Conservation (phyloP, 2,113 vertebrate genomes). For the Callipepla squamata region DNA sequence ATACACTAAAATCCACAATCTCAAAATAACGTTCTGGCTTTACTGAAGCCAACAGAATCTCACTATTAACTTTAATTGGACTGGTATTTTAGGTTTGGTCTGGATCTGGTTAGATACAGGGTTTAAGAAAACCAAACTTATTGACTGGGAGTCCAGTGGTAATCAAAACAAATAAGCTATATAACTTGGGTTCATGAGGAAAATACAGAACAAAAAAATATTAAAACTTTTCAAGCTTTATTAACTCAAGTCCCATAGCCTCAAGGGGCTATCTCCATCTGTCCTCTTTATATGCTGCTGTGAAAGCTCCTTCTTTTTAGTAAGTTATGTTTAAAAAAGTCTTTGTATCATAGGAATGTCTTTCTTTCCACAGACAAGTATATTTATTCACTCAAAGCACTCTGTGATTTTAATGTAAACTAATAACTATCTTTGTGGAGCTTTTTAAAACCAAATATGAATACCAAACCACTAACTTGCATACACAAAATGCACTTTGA, state of each 20-base stretch:
- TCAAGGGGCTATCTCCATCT: conserved; percentile 41
- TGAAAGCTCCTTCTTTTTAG: conserved; percentile 11
- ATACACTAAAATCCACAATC: conserved; percentile 12
- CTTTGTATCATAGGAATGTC: not conserved
- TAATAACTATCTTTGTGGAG: not conserved
- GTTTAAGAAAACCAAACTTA: conserved; percentile 62
- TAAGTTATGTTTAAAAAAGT: conserved; percentile 12
- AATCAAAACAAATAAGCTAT: conserved; percentile 53
- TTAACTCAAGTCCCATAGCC: conserved; percentile 62
- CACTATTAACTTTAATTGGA: conserved; percentile 42
- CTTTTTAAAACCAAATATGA: not conserved
- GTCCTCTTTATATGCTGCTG: conserved; percentile 37
- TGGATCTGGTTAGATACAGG: conserved; percentile 45
- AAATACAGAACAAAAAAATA: conserved; percentile 63
- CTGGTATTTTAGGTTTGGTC: conserved; percentile 34
- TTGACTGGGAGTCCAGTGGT: conserved; percentile 24
- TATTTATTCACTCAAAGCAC: conserved; percentile 5
- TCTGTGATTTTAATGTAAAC: conserved; percentile 8
- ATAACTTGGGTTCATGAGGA: conserved; percentile 56
- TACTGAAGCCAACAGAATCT: conserved; percentile 17
- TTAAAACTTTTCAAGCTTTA: conserved; percentile 68
- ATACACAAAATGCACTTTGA: not conserved
- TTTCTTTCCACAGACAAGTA: not conserved
- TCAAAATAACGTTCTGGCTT: conserved; percentile 26
- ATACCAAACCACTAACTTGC: not conserved